phyloP scores from a whole-genome alignment of 2,888 invertebrate genomes.

The Heliconius cydno region DNA sequence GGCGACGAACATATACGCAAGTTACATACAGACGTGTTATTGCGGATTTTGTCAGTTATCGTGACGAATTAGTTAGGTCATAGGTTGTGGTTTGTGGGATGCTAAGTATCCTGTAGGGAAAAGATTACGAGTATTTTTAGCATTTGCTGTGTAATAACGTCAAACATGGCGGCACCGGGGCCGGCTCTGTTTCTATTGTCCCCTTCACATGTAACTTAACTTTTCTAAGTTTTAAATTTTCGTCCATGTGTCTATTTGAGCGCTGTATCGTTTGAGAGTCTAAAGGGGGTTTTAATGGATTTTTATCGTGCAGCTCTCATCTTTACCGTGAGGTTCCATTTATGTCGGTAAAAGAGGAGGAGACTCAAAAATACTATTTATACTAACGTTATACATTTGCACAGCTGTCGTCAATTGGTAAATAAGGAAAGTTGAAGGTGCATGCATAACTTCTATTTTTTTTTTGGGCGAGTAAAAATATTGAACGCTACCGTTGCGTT shows the following conservation, averaged over 20 bases:
- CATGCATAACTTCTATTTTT: background rate
- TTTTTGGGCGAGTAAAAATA: too few species aligned
- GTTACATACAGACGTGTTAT: background rate
- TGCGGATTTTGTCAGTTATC: slow-evolving; percentile 17
- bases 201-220: slow-evolving; percentile 4
- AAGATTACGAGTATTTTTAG: slow-evolving; percentile 24
- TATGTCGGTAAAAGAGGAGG: background rate
- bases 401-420: background rate
- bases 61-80: slow-evolving; percentile 17
- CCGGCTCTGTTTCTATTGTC: background rate
- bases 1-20: background rate
- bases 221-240: slow-evolving; percentile 2
- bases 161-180: background rate
- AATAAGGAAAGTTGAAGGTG: background rate
- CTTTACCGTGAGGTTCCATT: background rate
- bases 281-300: slow-evolving; percentile 21
- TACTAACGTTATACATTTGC: background rate
- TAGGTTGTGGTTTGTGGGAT: slow-evolving; percentile 17
- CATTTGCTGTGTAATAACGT: slow-evolving; percentile 5
- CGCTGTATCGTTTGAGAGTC: slow-evolving; percentile 14
- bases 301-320: slow-evolving; percentile 6
- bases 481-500: background rate
- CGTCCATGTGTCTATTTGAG: slow-evolving; percentile 12
- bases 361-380: slow-evolving; percentile 3
- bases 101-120: slow-evolving; percentile 25